These are phyloP conservation scores for Xylocopa sonorina DNA, from an alignment of 1,140 invertebrate genomes.

Conservation along the genomic window DNA sequence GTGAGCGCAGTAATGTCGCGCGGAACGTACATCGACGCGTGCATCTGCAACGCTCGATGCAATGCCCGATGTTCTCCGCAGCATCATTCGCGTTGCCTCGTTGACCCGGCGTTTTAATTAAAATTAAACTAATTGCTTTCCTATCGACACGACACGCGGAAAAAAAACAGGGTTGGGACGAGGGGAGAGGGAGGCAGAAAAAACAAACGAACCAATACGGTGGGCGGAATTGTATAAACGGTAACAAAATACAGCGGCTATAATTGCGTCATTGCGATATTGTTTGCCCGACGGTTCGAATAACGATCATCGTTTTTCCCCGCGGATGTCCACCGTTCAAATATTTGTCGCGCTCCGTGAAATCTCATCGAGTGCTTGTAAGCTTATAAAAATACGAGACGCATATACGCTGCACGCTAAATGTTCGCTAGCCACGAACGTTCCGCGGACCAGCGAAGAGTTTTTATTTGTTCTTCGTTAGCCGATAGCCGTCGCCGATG, in stretches of 20 bases:
- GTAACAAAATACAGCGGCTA: conserved; percentile 17
- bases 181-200: background rate
- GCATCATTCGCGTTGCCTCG: background rate
- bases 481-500: background rate
- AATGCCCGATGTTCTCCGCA: background rate
- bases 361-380: background rate
- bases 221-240: background rate
- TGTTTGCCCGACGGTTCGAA: conserved; percentile 30
- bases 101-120: conserved; percentile 19
- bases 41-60: background rate
- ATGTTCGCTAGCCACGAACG: background rate
- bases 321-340: background rate
- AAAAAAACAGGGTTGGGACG: background rate
- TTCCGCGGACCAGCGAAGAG: background rate
- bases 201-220: conserved; percentile 3
- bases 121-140: conserved; percentile 44
- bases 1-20: background rate
- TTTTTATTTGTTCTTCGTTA: conserved; percentile 9
- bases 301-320: conserved; percentile 21
- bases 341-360: conserved; percentile 20
- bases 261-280: conserved; percentile 28
- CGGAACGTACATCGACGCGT: background rate
- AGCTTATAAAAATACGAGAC: conserved; percentile 16
- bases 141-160: background rate
- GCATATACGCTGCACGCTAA: background rate